Percentiles rank a stretch among this genome's conserved stretches.
Conservation (phyloP, 2,113 vertebrate genomes). For the Neopipo cinnamomea region DNA sequence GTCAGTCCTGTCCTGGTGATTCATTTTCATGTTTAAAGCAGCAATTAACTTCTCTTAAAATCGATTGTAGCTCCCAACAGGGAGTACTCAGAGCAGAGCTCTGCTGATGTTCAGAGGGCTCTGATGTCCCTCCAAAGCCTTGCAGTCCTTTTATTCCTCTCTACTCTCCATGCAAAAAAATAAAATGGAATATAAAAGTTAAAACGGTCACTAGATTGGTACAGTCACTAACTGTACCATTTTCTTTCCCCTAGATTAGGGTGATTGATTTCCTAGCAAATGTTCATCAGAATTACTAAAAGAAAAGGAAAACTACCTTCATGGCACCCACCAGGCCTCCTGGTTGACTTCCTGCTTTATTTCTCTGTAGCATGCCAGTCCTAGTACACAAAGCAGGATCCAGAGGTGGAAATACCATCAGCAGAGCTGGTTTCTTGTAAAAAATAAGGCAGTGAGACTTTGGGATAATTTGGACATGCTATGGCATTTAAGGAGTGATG, state of each 20-base stretch:
- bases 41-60: background rate
- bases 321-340: background rate
- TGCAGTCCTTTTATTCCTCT: background rate
- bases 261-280: background rate
- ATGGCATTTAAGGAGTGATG: background rate
- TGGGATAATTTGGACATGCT: background rate
- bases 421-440: background rate
- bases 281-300: background rate
- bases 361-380: background rate
- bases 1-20: background rate
- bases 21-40: background rate
- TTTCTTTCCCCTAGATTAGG: background rate
- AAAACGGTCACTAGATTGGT: background rate
- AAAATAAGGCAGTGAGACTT: background rate
- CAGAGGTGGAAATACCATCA: background rate
- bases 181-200: background rate
- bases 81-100: background rate
- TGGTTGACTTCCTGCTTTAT: background rate
- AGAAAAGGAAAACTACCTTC: background rate
- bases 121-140: background rate
- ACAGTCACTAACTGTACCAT: background rate
- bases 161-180: background rate
- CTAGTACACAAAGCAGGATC: background rate
- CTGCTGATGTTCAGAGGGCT: background rate
- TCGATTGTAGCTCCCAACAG: background rate